Evolutionary conservation across 1,140 invertebrate species (phyloP).

Genomic region (Dreissena polymorpha): DNA sequence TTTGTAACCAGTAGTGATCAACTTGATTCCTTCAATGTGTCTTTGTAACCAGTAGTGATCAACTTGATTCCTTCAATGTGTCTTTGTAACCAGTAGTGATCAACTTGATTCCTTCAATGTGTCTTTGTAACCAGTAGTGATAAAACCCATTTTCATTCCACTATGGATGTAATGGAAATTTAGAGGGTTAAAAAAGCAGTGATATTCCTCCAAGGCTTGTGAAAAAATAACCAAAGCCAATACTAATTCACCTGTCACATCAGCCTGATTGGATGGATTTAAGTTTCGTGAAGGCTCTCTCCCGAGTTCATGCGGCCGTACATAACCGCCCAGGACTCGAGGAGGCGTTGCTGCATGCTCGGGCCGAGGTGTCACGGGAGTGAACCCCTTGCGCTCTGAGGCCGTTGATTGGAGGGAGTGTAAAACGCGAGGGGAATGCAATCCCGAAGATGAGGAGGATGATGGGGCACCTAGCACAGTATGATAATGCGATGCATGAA

Average conservation of each 20-base stretch:
- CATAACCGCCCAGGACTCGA: constrained; percentile 35
- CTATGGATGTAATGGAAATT: too few species aligned
- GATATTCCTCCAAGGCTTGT: neutral
- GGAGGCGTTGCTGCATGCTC: constrained; percentile 43
- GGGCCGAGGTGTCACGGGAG: constrained; percentile 30
- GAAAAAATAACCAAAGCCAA: constrained; percentile 1
- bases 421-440: constrained; percentile 43
- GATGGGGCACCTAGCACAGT: too few species aligned
- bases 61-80: too few species aligned
- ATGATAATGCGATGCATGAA: too few species aligned
- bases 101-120: too few species aligned
- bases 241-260: constrained; percentile 36
- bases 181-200: too few species aligned
- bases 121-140: too few species aligned
- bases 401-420: constrained; percentile 38
- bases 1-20: too few species aligned
- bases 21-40: too few species aligned
- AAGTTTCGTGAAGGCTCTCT: neutral
- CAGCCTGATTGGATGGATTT: constrained; percentile 15
- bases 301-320: neutral
- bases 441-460: neutral
- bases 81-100: too few species aligned
- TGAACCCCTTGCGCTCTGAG: constrained; percentile 10
- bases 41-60: too few species aligned
- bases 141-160: too few species aligned